phyloP scores from a whole-genome alignment of 2,888 invertebrate species.

The Chrysotoxum bicinctum region DNA sequence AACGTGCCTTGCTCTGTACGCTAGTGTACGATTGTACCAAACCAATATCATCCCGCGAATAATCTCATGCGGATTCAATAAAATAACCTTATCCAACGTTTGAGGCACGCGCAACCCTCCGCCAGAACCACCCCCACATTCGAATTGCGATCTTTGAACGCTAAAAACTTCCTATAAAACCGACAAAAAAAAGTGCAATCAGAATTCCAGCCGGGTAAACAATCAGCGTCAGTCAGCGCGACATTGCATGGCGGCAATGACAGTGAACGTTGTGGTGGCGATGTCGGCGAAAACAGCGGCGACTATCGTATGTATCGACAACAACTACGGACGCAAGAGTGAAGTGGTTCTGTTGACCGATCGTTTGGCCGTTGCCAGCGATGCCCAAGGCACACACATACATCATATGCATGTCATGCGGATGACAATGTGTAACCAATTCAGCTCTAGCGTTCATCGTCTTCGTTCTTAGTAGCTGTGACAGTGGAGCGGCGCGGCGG shows the following conservation, averaged over 20 bases:
- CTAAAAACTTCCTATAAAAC: constrained; percentile 47
- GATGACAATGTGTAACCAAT: constrained; percentile 24
- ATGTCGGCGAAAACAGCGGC: constrained; percentile 41
- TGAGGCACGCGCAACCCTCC: constrained; percentile 16
- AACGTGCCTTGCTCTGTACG: neutral
- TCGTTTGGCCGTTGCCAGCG: constrained; percentile 30
- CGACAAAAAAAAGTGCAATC: constrained; percentile 40
- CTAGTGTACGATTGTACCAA: neutral
- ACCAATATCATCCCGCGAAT: neutral
- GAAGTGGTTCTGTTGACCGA: constrained; percentile 45
- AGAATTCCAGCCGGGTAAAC: constrained; percentile 51
- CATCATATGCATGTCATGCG: constrained; percentile 14
- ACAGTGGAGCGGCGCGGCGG: neutral
- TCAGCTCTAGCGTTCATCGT: neutral
- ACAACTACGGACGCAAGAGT: constrained; percentile 5
- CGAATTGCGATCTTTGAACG: constrained; percentile 1
- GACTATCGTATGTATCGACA: constrained; percentile 38
- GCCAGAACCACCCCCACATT: constrained; percentile 29
- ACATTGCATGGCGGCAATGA: constrained; percentile 55
- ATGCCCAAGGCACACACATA: constrained; percentile 18
- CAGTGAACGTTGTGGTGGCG: constrained; percentile 49
- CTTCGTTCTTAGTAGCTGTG: neutral
- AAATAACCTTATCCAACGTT: constrained; percentile 25
- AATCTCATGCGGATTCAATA: constrained; percentile 34
- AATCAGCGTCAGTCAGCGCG: constrained; percentile 59